phyloP scores from a whole-genome alignment of 2,888 invertebrate species.

The Pyrgus malvae region DNA sequence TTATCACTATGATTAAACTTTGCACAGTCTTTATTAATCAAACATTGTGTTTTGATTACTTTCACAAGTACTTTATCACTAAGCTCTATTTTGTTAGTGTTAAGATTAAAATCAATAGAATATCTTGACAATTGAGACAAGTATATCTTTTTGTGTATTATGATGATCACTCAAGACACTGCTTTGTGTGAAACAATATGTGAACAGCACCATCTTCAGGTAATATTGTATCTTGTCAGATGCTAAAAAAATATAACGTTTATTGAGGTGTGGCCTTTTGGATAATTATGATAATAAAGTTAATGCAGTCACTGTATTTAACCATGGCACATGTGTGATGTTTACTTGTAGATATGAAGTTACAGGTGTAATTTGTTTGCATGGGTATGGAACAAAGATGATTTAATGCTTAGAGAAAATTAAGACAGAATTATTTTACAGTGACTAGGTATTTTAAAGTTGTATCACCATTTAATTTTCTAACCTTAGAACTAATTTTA shows the following conservation, averaged over 20 bases:
- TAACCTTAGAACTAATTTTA: background rate
- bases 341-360: background rate
- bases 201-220: background rate
- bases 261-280: background rate
- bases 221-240: conserved; percentile 8
- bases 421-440: no score
- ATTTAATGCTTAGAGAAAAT: no score
- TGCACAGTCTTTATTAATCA: conserved; percentile 16
- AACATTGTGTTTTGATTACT: conserved; percentile 24
- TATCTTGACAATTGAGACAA: conserved; percentile 20
- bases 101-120: conserved; percentile 21
- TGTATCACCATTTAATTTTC: no score
- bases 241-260: background rate
- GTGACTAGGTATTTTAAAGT: no score
- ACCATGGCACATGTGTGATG: background rate
- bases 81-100: conserved; percentile 18
- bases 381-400: no score
- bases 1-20: conserved; percentile 22
- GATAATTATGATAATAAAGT: background rate
- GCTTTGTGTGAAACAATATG: conserved; percentile 13
- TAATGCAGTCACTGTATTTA: conserved; percentile 1
- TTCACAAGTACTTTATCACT: conserved; percentile 17
- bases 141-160: conserved; percentile 8
- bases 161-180: conserved; percentile 11
- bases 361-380: no score